These are phyloP conservation scores for Nerophis ophidion DNA, from an alignment of 2,113 vertebrate species.

Conservation along the genomic window DNA sequence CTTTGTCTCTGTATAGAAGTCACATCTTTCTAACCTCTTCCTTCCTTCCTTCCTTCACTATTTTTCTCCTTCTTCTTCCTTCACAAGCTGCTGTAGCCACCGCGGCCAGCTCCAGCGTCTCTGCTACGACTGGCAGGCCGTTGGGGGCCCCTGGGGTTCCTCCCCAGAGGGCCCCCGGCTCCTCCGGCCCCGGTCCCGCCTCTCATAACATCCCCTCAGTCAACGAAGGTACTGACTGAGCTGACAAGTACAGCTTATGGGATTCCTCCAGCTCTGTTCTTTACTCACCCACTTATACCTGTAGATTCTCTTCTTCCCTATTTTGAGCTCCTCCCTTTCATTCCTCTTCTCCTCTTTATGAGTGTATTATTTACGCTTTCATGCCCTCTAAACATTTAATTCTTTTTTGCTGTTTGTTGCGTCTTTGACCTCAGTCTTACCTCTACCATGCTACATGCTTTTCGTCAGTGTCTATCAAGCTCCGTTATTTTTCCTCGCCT, in stretches of 20 bases:
- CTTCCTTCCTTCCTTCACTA: slow-evolving; percentile 64
- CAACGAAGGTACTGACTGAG: slow-evolving; percentile 91
- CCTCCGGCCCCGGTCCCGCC: slow-evolving; percentile 73
- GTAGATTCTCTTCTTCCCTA: slow-evolving; percentile 12
- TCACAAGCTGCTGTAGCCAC: slow-evolving; percentile 84
- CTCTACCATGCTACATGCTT: slow-evolving; percentile 1
- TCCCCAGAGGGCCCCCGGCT: slow-evolving; percentile 64
- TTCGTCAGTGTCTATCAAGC: slow-evolving; percentile 26
- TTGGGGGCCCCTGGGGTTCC: slow-evolving; percentile 70
- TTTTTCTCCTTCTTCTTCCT: slow-evolving; percentile 73
- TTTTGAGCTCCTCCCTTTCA: slow-evolving; percentile 9
- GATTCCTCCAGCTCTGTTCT: slow-evolving; percentile 20
- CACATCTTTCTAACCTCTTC: slow-evolving; percentile 67
- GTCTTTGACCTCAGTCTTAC: slow-evolving; percentile 27
- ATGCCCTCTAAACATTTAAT: slow-evolving; percentile 1
- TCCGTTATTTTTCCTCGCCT: slow-evolving; percentile 21
- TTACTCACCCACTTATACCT: slow-evolving; percentile 3
- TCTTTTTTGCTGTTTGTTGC: slow-evolving; percentile 11
- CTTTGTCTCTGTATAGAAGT: slow-evolving; percentile 12
- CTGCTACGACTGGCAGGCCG: slow-evolving; percentile 63
- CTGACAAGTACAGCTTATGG: slow-evolving; percentile 39
- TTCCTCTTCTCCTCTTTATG: slow-evolving; percentile 13
- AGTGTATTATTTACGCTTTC: not conserved
- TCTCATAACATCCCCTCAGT: slow-evolving; percentile 94
- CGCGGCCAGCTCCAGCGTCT: slow-evolving; percentile 64